Conservation (phyloP, 64 coral and sea anemone genomes). For the Stichodactyla helianthus region DNA sequence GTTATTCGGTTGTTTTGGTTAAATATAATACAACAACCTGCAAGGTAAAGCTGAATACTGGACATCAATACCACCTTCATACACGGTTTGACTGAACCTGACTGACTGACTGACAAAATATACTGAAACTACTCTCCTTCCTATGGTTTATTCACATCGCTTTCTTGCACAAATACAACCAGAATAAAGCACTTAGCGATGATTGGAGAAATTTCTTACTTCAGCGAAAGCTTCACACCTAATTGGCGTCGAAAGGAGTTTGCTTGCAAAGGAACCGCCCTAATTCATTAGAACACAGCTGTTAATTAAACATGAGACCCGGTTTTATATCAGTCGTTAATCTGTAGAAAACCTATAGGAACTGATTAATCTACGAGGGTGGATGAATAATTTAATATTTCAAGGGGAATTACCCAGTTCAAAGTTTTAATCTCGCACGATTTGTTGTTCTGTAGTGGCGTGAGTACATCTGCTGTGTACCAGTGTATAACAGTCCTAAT, state of each 20-base stretch:
- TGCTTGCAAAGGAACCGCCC: background rate
- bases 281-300: background rate
- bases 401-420: background rate
- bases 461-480: no score
- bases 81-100: no score
- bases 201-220: background rate
- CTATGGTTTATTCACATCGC: background rate
- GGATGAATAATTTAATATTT: background rate
- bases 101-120: no score
- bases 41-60: background rate
- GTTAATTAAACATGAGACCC: slow-evolving; percentile 16
- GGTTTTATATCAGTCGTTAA: slow-evolving; percentile 1
- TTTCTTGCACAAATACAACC: background rate
- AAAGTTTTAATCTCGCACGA: background rate
- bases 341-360: background rate
- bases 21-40: background rate
- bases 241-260: background rate
- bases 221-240: background rate
- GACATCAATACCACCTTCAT: background rate
- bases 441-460: background rate
- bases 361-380: background rate
- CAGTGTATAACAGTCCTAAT: no score
- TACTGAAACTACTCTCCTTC: background rate
- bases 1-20: background rate
- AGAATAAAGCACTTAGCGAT: background rate